These are phyloP conservation scores for Solenodon paradoxus DNA, from an alignment of 2,113 vertebrate species.

Conservation along the genomic window DNA sequence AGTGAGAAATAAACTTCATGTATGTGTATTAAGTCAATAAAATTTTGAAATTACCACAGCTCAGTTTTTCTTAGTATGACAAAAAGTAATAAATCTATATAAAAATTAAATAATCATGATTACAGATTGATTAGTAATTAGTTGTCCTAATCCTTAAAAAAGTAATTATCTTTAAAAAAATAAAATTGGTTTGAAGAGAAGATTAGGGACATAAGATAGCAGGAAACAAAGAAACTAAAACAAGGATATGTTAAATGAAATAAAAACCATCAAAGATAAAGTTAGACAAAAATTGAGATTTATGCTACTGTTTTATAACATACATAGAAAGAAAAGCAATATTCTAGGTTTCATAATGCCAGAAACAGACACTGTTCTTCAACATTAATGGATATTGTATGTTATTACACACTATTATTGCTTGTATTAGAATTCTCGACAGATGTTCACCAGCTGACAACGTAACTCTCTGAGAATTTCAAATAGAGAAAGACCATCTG, in stretches of 20 bases:
- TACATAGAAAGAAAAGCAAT: constrained; percentile 62
- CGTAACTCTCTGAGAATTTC: constrained; percentile 64
- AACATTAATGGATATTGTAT: constrained; percentile 70
- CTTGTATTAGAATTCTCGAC: constrained; percentile 65
- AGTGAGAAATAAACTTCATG: background rate
- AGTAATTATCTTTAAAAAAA: constrained; percentile 29
- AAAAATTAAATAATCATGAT: background rate
- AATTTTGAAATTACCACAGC: background rate
- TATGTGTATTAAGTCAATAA: background rate
- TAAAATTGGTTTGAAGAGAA: background rate
- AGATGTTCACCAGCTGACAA: constrained; percentile 73
- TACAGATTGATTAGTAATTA: background rate
- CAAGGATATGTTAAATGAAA: constrained; percentile 10
- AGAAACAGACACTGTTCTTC: constrained; percentile 58
- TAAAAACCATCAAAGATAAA: constrained; percentile 52
- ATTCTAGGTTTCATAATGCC: constrained; percentile 50
- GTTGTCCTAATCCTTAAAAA: background rate
- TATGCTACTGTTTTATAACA: constrained; percentile 54
- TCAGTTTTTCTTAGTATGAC: background rate
- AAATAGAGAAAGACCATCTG: constrained; percentile 57
- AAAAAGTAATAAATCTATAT: background rate
- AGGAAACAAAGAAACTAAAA: constrained; percentile 43
- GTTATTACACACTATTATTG: constrained; percentile 63
- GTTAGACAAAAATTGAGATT: constrained; percentile 65
- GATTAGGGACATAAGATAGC: constrained; percentile 17